Conservation (phyloP, 2,113 vertebrate species). For the Zosterops hypoxanthus region DNA sequence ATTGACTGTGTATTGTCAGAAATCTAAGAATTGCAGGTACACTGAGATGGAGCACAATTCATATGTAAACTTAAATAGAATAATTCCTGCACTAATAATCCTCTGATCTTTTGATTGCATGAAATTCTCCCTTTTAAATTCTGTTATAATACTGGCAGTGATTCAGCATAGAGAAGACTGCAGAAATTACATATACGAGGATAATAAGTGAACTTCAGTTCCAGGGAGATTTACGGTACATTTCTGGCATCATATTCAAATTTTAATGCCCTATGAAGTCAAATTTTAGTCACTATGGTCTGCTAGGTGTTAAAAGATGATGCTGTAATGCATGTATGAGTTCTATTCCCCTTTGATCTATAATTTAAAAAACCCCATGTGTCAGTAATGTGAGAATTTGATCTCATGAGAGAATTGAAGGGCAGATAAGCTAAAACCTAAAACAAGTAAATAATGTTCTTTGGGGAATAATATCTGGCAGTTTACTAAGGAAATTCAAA, state of each 20-base stretch:
- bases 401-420: constrained; percentile 33
- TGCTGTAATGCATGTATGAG: neutral
- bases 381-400: constrained; percentile 8
- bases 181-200: neutral
- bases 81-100: neutral
- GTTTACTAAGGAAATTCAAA: constrained; percentile 47
- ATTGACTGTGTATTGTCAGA: neutral
- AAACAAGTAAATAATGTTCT: constrained; percentile 42
- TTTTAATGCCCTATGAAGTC: neutral
- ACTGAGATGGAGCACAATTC: neutral
- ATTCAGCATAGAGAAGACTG: neutral
- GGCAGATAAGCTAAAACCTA: constrained; percentile 39
- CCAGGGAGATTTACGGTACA: neutral
- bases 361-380: neutral
- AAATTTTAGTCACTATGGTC: neutral
- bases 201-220: neutral
- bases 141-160: neutral
- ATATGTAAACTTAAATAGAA: neutral
- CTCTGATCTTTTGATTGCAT: neutral
- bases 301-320: neutral
- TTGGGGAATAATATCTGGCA: constrained; percentile 36
- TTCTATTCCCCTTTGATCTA: neutral
- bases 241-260: neutral
- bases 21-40: neutral
- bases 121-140: neutral